Evolutionary conservation across 2,113 vertebrate species (phyloP).

Genomic region (Sylvilagus bachmani): DNA sequence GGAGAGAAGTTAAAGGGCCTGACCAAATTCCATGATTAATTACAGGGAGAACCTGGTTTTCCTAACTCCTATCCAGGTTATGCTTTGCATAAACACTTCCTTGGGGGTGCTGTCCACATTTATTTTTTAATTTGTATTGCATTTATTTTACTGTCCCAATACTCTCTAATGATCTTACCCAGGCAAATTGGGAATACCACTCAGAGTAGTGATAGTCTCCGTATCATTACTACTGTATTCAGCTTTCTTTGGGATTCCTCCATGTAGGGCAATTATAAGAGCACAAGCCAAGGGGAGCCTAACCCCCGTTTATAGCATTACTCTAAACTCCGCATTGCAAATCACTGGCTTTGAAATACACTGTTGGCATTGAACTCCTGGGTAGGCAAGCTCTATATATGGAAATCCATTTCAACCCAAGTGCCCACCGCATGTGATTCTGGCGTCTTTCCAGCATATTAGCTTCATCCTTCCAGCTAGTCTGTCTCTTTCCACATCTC

Average conservation of each 20-base stretch:
- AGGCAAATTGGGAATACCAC: not conserved
- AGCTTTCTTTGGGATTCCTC: conserved; percentile 2
- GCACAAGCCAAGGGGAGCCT: not conserved
- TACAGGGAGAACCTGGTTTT: not conserved
- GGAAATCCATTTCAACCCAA: conserved; percentile 9
- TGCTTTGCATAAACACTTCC: not conserved
- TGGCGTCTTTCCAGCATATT: not conserved
- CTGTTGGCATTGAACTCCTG: not conserved
- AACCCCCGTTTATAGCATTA: conserved; percentile 45
- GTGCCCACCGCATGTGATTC: not conserved
- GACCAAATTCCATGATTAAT: accelerated
- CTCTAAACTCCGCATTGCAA: conserved; percentile 40
- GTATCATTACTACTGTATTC: not conserved
- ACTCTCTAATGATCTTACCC: not conserved
- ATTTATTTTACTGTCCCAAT: conserved; percentile 15
- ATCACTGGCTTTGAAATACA: conserved; percentile 59
- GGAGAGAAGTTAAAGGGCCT: not conserved
- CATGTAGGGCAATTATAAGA: not conserved
- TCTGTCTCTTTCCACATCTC: not conserved
- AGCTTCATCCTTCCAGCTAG: not conserved
- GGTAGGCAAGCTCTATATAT: conserved; percentile 45
- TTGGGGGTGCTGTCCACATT: not conserved
- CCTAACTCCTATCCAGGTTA: not conserved
- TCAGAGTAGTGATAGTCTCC: not conserved
- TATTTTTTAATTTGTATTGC: not conserved